These are phyloP conservation scores for Calidris pugnax DNA, from an alignment of 2,113 vertebrate species.

Conservation along the genomic window DNA sequence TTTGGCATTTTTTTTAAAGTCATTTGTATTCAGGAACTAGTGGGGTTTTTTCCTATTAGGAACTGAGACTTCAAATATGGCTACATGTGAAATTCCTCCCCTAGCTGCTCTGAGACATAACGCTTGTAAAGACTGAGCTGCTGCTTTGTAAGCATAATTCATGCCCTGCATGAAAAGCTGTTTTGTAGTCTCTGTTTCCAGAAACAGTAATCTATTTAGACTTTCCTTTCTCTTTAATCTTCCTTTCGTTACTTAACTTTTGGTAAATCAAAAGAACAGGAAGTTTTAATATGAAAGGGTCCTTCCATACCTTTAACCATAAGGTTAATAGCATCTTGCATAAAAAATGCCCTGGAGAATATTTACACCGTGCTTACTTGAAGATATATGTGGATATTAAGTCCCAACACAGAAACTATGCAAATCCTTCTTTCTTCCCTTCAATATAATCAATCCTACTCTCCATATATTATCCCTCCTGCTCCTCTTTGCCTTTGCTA, in stretches of 20 bases:
- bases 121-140: neutral
- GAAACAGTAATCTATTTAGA: conserved; percentile 41
- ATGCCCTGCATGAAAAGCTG: conserved; percentile 42
- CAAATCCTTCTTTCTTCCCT: conserved; percentile 22
- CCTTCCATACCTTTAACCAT: conserved; percentile 39
- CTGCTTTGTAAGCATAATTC: conserved; percentile 45
- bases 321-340: neutral
- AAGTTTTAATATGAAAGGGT: conserved; percentile 37
- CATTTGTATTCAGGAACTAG: neutral
- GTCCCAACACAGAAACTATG: neutral
- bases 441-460: neutral
- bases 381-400: neutral
- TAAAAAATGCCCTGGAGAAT: neutral
- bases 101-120: neutral
- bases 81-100: neutral
- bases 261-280: conserved; percentile 52
- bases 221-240: conserved; percentile 53
- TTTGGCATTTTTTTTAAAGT: neutral
- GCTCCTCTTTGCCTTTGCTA: neutral
- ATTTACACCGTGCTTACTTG: neutral
- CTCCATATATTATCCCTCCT: neutral
- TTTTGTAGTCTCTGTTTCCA: conserved; percentile 45
- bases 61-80: neutral
- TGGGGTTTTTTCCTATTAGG: neutral
- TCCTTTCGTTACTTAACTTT: conserved; percentile 39